Conservation (phyloP, 2,888 invertebrate species). For the Diloba caeruleocephala region DNA sequence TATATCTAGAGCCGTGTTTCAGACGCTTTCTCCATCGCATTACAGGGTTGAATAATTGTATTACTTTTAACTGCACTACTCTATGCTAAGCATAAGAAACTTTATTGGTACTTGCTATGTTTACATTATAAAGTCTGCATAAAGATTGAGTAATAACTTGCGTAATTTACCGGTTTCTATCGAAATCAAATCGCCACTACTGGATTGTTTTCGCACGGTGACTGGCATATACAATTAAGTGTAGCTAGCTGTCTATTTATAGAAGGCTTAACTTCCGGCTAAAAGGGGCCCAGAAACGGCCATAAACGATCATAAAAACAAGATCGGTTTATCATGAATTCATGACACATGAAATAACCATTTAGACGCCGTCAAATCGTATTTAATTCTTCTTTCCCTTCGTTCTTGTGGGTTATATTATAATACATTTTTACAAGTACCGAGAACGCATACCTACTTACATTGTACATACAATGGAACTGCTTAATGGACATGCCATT, state of each 20-base stretch:
- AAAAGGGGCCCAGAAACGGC: conserved; percentile 23
- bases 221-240: conserved; percentile 22
- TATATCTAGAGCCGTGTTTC: conserved; percentile 50
- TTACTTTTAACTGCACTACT: conserved; percentile 35
- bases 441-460: background rate
- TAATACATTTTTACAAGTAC: background rate
- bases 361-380: too few relatives aligned
- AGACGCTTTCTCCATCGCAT: conserved; percentile 56
- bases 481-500: too few relatives aligned
- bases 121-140: conserved; percentile 18
- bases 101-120: conserved; percentile 12
- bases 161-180: conserved; percentile 41
- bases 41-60: conserved; percentile 63
- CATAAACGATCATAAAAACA: conserved; percentile 23
- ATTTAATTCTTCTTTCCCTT: too few relatives aligned
- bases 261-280: conserved; percentile 28
- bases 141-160: conserved; percentile 26
- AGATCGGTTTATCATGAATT: conserved; percentile 11
- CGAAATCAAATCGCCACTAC: conserved; percentile 19
- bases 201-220: conserved; percentile 20
- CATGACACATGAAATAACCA: conserved; percentile 33
- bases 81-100: conserved; percentile 20
- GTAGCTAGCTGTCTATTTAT: conserved; percentile 23
- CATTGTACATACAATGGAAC: background rate
- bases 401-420: too few relatives aligned